Conservation (phyloP, 2,888 invertebrate genomes). For the Chaetogeoica ovagalla region DNA sequence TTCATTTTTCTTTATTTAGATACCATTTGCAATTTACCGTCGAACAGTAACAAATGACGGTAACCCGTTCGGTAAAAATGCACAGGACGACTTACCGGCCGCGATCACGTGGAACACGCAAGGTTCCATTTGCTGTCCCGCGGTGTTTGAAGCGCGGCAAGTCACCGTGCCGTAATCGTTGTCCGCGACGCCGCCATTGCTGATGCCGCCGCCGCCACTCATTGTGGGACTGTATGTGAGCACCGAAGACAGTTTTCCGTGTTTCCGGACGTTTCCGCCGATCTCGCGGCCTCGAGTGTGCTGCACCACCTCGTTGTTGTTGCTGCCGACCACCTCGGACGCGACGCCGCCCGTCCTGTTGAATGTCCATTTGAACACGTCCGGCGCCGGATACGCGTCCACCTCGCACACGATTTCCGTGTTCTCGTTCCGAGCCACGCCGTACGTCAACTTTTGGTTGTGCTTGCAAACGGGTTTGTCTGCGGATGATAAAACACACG, state of each 20-base stretch:
- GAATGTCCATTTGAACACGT: constrained; percentile 84
- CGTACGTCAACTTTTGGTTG: constrained; percentile 77
- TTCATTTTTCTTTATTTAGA: too few relatives aligned
- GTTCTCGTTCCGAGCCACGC: constrained; percentile 79
- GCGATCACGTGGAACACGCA: constrained; percentile 76
- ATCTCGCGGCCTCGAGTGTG: constrained; percentile 65
- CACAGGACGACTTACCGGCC: constrained; percentile 62
- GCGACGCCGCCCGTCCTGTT: constrained; percentile 80
- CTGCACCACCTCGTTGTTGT: constrained; percentile 59
- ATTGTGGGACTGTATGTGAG: constrained; percentile 24
- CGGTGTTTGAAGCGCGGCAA: constrained; percentile 74
- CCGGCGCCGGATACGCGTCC: constrained; percentile 80
- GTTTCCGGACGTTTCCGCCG: background rate
- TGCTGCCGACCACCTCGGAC: constrained; percentile 53
- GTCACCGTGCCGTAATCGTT: constrained; percentile 76
- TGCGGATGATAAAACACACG: constrained; percentile 59
- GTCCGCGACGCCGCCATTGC: constrained; percentile 61
- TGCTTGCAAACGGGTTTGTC: constrained; percentile 81
- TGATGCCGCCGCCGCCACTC: background rate
- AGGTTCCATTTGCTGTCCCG: constrained; percentile 73
- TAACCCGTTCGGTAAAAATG: too few relatives aligned
- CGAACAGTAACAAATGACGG: too few relatives aligned
- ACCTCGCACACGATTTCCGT: constrained; percentile 80
- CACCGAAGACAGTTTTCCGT: constrained; percentile 1
- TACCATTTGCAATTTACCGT: too few relatives aligned